Evolutionary conservation across 2,797 vertebrate species (phyloP), one percentile per base, ranked within the genome.

Genomic region (Artibeus jamaicensis): DNA sequence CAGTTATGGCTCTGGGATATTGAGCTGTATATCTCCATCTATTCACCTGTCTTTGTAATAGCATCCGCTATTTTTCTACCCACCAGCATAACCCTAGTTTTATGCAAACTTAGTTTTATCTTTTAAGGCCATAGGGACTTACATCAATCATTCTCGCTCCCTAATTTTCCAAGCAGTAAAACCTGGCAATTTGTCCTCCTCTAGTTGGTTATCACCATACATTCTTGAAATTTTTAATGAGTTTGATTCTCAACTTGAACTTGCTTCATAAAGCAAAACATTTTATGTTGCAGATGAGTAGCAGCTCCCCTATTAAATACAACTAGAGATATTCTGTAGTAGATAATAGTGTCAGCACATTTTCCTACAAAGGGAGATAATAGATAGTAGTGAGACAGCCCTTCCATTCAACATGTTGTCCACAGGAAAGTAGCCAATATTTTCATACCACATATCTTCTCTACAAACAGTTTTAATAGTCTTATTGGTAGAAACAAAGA

Each of bases 81-180:
- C 46, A 87, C 24, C 4, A 81, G 32, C 19, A 96, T 44, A 71
- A 83, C 29, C 8, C 32, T 79, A 71, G 14, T 85, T 96, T 94
- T 90, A 93, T 96, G 86, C 77, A 96, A 97, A 95, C 86, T 67
- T 83, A 67, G 67, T 90, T 97, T 96, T 95, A 95, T 95, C 73
- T 89, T 74, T 95, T 85, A 96, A 83, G 48, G 26, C 73, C 46
- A 86, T 67, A 85, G 46, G 12, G 24, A 94, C 57, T 87, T 94
- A 39, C 42, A 97, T 95, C 83, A 96, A 89, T 96, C 95, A 96
- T 93, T 93, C 57, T 46, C 68, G 34, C 16, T 86, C n/a, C 39
- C 37, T 94, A 84, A 88, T 96, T 95, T 96, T 89, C 77, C 46
- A 44, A 86, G 95, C 39, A 96, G 62, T 96, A 96, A 96, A 96